phyloP scores from a whole-genome alignment of 2,113 vertebrate species.

The Heptranchias perlo region DNA sequence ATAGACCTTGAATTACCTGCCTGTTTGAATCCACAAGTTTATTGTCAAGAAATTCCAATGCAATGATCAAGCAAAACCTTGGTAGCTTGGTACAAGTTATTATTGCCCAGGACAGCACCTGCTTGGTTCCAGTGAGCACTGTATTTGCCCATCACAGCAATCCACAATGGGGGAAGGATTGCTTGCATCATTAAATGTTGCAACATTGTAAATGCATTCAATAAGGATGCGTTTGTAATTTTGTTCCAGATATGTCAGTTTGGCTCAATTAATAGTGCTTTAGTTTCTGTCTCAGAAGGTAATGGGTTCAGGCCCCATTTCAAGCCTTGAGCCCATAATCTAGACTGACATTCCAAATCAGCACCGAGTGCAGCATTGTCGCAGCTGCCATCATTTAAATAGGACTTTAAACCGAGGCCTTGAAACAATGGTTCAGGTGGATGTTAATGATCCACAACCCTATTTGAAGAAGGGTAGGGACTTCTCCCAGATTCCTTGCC shows the following conservation, averaged over 20 bases:
- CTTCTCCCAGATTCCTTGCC: no score
- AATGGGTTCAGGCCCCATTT: background rate
- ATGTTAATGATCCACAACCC: background rate
- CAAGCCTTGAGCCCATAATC: background rate
- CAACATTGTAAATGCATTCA: background rate
- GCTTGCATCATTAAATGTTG: background rate
- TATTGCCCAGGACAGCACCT: background rate
- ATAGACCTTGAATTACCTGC: background rate
- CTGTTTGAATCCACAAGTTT: slow-evolving; percentile 19
- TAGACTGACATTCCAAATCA: background rate
- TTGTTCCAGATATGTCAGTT: background rate
- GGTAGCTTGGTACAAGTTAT: background rate
- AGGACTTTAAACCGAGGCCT: background rate
- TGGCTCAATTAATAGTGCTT: background rate
- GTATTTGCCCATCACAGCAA: background rate
- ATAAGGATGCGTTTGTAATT: background rate
- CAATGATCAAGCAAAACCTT: background rate
- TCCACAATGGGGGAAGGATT: background rate
- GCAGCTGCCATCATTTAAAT: background rate
- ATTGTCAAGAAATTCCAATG: background rate
- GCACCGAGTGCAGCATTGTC: background rate
- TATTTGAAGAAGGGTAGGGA: background rate
- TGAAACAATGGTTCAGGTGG: background rate
- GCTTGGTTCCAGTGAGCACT: background rate
- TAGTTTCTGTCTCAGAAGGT: background rate